A percentile compares a stretch with the other conserved stretches of the same genome.
phyloP scores from a whole-genome alignment of 2,113 vertebrate genomes.

The Glareola pratincola region DNA sequence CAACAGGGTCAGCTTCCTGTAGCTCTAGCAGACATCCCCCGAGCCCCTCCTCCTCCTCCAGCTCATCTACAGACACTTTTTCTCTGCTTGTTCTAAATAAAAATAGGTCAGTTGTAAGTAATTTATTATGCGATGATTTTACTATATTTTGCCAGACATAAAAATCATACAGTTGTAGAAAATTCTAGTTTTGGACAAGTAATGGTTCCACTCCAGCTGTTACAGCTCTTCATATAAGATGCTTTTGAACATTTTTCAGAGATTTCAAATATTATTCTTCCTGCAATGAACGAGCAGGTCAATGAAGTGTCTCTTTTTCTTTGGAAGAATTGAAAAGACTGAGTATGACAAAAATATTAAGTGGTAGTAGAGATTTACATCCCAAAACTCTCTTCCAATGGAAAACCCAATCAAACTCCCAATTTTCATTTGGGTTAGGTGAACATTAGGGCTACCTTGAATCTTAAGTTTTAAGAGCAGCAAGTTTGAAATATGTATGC shows the following conservation, averaged over 20 bases:
- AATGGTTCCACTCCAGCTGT: constrained; percentile 7
- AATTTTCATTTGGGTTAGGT: not conserved
- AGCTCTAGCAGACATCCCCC: not conserved
- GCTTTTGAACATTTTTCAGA: not conserved
- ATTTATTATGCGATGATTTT: constrained; percentile 25
- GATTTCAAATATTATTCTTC: not conserved
- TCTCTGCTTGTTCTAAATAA: not conserved
- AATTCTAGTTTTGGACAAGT: constrained; percentile 8
- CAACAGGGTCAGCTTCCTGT: not conserved
- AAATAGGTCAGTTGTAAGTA: constrained; percentile 55
- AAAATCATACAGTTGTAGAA: not conserved
- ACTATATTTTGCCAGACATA: constrained; percentile 15
- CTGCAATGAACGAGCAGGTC: not conserved
- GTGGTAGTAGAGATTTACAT: not conserved
- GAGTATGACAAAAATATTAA: not conserved
- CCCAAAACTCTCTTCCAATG: not conserved
- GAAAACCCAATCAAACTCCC: not conserved
- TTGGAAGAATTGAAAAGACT: not conserved
- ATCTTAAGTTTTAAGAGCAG: not conserved
- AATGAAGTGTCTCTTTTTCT: not conserved
- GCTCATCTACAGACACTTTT: constrained; percentile 10
- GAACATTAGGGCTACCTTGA: not conserved
- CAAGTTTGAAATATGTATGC: not conserved
- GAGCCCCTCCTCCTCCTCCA: not conserved
- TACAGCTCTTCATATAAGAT: not conserved